Evolutionary conservation across 2,797 vertebrate genomes (phyloP).

Genomic region (Gobio occitaniae): DNA sequence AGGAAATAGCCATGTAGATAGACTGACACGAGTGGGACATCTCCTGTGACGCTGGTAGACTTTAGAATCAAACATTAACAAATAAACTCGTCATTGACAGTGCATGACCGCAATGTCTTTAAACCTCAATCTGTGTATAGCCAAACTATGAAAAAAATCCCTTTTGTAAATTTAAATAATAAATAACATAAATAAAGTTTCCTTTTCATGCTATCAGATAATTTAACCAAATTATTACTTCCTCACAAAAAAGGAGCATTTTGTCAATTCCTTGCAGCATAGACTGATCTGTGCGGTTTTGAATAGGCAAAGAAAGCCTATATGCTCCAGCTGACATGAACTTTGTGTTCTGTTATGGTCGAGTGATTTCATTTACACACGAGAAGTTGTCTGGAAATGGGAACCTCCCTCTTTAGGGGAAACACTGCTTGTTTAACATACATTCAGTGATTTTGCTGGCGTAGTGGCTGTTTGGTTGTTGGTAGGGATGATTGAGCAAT

Average conservation of each 20-base stretch:
- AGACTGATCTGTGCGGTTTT: conserved; percentile 1
- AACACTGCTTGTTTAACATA: conserved; percentile 12
- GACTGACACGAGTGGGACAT: not conserved
- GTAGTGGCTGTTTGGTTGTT: not conserved
- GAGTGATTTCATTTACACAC: not conserved
- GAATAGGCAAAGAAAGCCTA: conserved; percentile 4
- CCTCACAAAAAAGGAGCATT: not conserved
- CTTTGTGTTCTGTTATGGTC: conserved; percentile 8
- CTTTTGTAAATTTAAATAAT: not conserved
- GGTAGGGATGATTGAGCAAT: conserved; percentile 15
- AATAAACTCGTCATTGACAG: not conserved
- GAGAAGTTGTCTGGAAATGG: conserved; percentile 8
- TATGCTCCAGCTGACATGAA: conserved; percentile 2
- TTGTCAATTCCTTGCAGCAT: not conserved
- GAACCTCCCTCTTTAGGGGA: conserved; percentile 13
- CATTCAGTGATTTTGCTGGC: not conserved
- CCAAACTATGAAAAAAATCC: not conserved
- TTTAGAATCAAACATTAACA: conserved; percentile 15
- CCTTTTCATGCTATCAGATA: not conserved
- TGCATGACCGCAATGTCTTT: not conserved
- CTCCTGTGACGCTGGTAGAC: not conserved
- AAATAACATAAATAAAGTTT: not conserved
- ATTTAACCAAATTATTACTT: not conserved
- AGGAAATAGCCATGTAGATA: conserved; percentile 25
- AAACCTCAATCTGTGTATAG: conserved; percentile 1